phyloP scores from a whole-genome alignment of 2,113 vertebrate genomes.

The Arenaria interpres region DNA sequence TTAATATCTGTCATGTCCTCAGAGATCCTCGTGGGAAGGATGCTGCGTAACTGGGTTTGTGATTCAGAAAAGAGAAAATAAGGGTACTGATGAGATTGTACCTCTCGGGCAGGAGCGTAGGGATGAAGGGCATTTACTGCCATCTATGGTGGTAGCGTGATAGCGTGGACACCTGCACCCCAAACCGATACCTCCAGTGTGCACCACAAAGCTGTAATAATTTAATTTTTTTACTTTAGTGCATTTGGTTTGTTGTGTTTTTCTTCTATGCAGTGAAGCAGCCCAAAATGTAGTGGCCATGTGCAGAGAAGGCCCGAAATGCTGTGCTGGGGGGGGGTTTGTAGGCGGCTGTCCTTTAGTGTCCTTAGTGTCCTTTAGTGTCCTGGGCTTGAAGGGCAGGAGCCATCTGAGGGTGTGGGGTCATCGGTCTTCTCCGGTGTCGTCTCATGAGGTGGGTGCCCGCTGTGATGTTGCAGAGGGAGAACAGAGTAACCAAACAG shows the following conservation, averaged over 20 bases:
- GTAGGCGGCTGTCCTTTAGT: background rate
- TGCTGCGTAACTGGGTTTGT: background rate
- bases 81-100: background rate
- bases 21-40: background rate
- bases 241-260: background rate
- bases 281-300: rapidly evolving
- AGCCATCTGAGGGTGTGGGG: background rate
- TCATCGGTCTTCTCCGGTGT: background rate
- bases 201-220: background rate
- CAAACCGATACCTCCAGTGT: rapidly evolving
- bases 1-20: background rate
- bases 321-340: background rate
- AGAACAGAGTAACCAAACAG: too few relatives aligned
- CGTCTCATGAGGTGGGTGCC: background rate
- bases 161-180: background rate
- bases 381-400: background rate
- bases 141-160: background rate
- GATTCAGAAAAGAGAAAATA: background rate
- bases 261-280: background rate
- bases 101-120: background rate
- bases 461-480: background rate
- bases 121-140: background rate
- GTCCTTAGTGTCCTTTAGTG: too few relatives aligned
- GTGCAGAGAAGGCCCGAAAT: background rate
- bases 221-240: background rate